These are phyloP conservation scores for Myotis brandtii DNA, from an alignment of 2,113 vertebrate species.

Conservation along the genomic window DNA sequence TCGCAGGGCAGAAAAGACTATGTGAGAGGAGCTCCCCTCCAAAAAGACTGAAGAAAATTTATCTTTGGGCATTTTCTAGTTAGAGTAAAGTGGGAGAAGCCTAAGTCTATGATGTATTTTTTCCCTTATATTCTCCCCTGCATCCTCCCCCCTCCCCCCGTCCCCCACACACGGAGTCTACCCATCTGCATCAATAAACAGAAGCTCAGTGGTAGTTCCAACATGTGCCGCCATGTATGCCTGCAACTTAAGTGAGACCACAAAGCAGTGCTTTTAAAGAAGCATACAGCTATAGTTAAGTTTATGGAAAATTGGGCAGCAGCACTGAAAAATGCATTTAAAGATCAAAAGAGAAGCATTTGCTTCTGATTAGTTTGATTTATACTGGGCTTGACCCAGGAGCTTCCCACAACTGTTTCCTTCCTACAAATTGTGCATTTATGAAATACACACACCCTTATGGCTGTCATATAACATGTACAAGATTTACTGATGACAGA, in stretches of 20 bases:
- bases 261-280: constrained; percentile 42
- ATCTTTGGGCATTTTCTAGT: not conserved
- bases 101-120: not conserved
- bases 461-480: not conserved
- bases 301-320: constrained; percentile 35
- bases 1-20: not conserved
- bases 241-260: constrained; percentile 8
- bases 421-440: constrained; percentile 12
- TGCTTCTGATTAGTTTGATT: constrained; percentile 65
- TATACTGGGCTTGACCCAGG: not conserved
- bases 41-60: not conserved
- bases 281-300: constrained; percentile 1
- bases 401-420: not conserved
- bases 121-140: not conserved
- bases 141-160: too few species aligned
- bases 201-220: constrained; percentile 5
- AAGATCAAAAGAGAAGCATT: constrained; percentile 59
- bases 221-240: not conserved
- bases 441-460: not conserved
- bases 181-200: not conserved
- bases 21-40: not conserved
- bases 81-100: not conserved
- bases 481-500: constrained; percentile 50
- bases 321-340: constrained; percentile 35
- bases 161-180: not conserved